Percentiles rank a stretch among this genome's conserved stretches.
These are phyloP conservation scores for Ctenoplectra terminalis DNA, from an alignment of 1,140 invertebrate species.

Conservation along the genomic window DNA sequence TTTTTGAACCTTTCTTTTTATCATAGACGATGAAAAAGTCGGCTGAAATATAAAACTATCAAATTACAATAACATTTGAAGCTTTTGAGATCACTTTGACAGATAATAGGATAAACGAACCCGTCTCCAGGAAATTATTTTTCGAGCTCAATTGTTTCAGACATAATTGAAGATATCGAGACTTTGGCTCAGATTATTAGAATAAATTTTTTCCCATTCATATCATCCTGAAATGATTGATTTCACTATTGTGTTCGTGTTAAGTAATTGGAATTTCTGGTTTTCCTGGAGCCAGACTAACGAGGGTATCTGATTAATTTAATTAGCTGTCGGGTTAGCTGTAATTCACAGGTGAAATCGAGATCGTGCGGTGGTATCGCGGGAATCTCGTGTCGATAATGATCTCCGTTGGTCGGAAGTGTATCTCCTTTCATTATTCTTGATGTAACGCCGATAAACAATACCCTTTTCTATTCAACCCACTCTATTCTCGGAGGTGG, in stretches of 20 bases:
- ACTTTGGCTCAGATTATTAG: too few relatives aligned
- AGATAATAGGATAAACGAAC: too few relatives aligned
- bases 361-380: not conserved
- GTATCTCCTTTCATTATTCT: not conserved
- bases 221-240: not conserved
- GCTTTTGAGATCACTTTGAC: too few relatives aligned
- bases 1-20: too few relatives aligned
- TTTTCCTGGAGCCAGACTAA: not conserved
- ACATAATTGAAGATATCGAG: too few relatives aligned
- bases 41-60: too few relatives aligned
- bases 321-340: not conserved
- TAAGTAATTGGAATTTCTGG: not conserved
- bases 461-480: not conserved
- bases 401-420: not conserved
- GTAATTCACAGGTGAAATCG: not conserved
- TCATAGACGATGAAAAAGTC: too few relatives aligned
- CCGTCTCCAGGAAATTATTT: too few relatives aligned
- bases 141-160: too few relatives aligned
- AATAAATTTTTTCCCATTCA: too few relatives aligned
- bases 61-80: too few relatives aligned
- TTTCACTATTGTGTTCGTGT: not conserved
- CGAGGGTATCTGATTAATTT: not conserved
- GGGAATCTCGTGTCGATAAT: not conserved
- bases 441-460: not conserved
- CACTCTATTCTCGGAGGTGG: not conserved